phyloP scores from a whole-genome alignment of 2,113 vertebrate genomes.

The Callocephalon fimbriatum region DNA sequence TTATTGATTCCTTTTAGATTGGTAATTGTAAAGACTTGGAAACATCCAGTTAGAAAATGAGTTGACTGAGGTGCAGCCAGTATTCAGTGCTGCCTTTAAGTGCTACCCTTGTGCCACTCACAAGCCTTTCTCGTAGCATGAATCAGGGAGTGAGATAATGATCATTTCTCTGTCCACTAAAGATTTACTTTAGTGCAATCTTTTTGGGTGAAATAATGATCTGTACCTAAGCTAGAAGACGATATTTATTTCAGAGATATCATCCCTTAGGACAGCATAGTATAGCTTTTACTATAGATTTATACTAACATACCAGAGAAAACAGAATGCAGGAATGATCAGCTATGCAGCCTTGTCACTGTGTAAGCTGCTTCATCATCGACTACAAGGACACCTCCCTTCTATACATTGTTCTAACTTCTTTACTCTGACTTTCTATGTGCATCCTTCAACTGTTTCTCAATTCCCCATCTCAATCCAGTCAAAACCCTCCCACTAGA shows the following conservation, averaged over 20 bases:
- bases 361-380: not conserved
- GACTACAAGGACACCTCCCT: not conserved
- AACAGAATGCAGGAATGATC: not conserved
- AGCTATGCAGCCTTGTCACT: not conserved
- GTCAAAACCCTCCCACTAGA: not conserved
- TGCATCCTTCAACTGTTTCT: not conserved
- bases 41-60: not conserved
- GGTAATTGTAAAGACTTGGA: not conserved
- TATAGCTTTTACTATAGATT: not conserved
- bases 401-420: not conserved
- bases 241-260: constrained; percentile 18
- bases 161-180: not conserved
- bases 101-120: not conserved
- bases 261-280: not conserved
- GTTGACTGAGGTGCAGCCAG: not conserved
- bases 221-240: not conserved
- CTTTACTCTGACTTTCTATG: not conserved
- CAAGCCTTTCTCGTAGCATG: not conserved
- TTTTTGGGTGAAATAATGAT: not conserved
- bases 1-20: not conserved
- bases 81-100: not conserved
- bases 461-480: not conserved
- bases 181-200: not conserved
- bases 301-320: not conserved
- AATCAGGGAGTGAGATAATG: not conserved